Evolutionary conservation across 2,888 invertebrate genomes (phyloP), one percentile per base, ranked within the genome.

Genomic region (Aporophyla lueneburgensis): DNA sequence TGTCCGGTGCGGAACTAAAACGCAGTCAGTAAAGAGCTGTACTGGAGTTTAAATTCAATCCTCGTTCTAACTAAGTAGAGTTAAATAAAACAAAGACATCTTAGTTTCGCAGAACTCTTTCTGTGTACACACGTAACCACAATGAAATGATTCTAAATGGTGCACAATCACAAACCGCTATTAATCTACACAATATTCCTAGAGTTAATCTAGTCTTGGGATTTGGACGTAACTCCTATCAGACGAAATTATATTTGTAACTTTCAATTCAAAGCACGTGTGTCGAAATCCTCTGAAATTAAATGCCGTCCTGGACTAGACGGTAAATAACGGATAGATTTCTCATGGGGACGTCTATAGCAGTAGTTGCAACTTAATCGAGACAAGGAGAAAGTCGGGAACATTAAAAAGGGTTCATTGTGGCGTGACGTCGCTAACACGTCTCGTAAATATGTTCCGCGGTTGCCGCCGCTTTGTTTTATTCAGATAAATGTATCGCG

Each of bases 401-500:
- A 89, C 89, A 88, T 87, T 88, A 86, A 87, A 83, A 81, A 83
- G 76, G 83, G 88, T 89, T 81, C 82, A 82, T 85, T 85, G 76
- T 85, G 79, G 77, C 79, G 76, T 83, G 84, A 87, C 80, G 85
- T 85, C 84, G 78, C 85, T 80, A 83, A 80, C 86, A 78, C 83
- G 83, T 80, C 87, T 87, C 86, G 88, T 90, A 89, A 90, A 91
- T 89, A 88, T 89, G 81, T 89, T 83, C 78, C 79, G 81, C 69
- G 80, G 82, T 84, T 84, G 71, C 80, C 77, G 65, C 81, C 69
- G 84, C 82, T 86, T 89, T 88, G 85, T 90, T 88, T 89, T 89
- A 90, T 89, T 89, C 84, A 87, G 85, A 90, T 89, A 90, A 90
- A 91, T 89, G 88, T 90, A 78, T 88, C 90, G 83, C 83, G 87